These are phyloP conservation scores for Brachirus orientalis DNA, from an alignment of 2,113 vertebrate species.

Conservation along the genomic window DNA sequence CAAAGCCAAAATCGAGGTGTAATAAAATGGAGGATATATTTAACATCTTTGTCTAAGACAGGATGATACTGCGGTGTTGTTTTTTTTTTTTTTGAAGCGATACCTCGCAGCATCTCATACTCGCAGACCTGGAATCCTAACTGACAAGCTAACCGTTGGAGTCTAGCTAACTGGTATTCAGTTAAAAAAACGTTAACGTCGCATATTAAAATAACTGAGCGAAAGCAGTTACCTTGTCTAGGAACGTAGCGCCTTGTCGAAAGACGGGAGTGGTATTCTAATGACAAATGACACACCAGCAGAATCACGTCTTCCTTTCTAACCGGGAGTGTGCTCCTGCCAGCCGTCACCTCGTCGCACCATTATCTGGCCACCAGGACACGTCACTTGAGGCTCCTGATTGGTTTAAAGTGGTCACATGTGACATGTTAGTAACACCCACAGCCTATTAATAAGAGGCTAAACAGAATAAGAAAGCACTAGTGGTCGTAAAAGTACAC, in stretches of 20 bases:
- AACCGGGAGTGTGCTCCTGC: slow-evolving; percentile 1
- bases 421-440: slow-evolving; percentile 19
- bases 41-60: neutral
- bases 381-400: slow-evolving; percentile 19
- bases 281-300: neutral
- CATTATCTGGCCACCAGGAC: slow-evolving; percentile 72
- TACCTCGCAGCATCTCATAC: slow-evolving; percentile 32
- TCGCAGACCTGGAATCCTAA: slow-evolving; percentile 19
- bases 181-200: neutral
- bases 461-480: neutral
- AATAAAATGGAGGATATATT: too few species aligned
- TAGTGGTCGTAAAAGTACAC: too few species aligned
- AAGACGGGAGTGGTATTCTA: slow-evolving; percentile 4
- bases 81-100: too few species aligned
- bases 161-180: slow-evolving; percentile 17
- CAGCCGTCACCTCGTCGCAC: slow-evolving; percentile 63
- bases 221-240: slow-evolving; percentile 55
- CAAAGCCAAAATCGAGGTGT: too few species aligned
- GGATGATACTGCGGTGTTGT: neutral
- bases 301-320: slow-evolving; percentile 15
- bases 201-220: neutral
- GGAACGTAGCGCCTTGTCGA: slow-evolving; percentile 12
- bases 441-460: too few species aligned
- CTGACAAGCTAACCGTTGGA: slow-evolving; percentile 34
- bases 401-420: slow-evolving; percentile 55